These are phyloP conservation scores for Scolanthus callimorphus DNA, from an alignment of 92 coral and sea anemone genomes.

Conservation along the genomic window DNA sequence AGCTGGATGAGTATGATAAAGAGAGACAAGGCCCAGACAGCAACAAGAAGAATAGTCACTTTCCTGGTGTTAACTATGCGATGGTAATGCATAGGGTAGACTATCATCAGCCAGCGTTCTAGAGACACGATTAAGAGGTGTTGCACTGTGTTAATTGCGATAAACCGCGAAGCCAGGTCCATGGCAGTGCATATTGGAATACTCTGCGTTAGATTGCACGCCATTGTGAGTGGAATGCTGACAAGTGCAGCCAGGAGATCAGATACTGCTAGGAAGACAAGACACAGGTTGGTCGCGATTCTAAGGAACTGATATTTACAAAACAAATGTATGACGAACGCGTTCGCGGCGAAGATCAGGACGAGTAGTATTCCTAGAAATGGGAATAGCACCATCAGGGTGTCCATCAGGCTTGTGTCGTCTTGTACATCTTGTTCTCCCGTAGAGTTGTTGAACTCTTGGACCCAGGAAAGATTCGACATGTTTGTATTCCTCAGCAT, in stretches of 20 bases:
- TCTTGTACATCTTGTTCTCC: too few relatives aligned
- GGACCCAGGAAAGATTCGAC: too few relatives aligned
- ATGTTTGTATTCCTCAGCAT: too few relatives aligned
- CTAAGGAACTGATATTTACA: background rate
- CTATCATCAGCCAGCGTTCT: slow-evolving; percentile 69
- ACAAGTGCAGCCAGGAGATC: background rate
- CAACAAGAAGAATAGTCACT: slow-evolving; percentile 11
- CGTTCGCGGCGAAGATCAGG: background rate
- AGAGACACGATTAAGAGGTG: slow-evolving; percentile 57
- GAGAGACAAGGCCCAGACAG: slow-evolving; percentile 51
- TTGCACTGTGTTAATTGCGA: slow-evolving; percentile 58
- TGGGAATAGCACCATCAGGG: too few relatives aligned
- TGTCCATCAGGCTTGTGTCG: too few relatives aligned
- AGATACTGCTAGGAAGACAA: background rate
- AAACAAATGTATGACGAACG: background rate
- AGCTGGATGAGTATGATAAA: slow-evolving; percentile 43
- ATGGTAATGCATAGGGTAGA: slow-evolving; percentile 59
- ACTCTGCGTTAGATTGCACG: background rate
- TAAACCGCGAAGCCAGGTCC: slow-evolving; percentile 65
- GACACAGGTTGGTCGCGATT: background rate
- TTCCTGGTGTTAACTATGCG: slow-evolving; percentile 27
- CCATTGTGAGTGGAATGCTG: background rate
- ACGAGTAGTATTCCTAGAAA: background rate
- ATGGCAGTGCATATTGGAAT: slow-evolving; percentile 35
- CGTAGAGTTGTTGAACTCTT: too few relatives aligned